Base-by-base conservation (phyloP, 2,797 vertebrate genomes). In the Crax fasciolata region DNA sequence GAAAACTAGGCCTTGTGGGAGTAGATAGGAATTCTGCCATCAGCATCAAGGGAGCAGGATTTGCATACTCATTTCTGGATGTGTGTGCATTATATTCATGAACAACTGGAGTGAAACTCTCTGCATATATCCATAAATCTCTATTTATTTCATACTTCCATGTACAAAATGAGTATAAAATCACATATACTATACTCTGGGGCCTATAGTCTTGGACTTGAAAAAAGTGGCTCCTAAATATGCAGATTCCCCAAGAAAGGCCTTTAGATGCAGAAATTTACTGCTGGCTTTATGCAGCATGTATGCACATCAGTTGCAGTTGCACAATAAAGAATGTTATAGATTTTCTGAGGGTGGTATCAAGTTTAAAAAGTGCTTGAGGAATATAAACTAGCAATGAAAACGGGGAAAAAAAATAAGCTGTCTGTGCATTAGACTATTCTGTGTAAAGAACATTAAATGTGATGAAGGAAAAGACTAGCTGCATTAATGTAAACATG, bases 351-450 rank as follows among this genome's bases (percentile, higher is more conserved):
- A 76, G n/a, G 67, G 57, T 65, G 49, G 59, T 80, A 85, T 2
- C 39, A 90, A 87, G 15, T 83, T 93, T 93, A 72, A 91, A 83
- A 85, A 6, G 21, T 88, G 14, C 57, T 80, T 77, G 57, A 83
- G 38, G 41, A 88, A 80, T 65, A 70, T 77, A 83, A 83, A 67
- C 39, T 77, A 48, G 30, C 17, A 19, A 28, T 35, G 68, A 73
- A 91, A 89, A 67, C n/a, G 51, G 77, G 49, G 63, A 35, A 48
- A 44, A 73, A 39, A 61, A 63, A 17, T 43, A 86, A 39, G 43
- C 43, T 43, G 9, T 77, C 28, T 77, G 4, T 63, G 15, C 12
- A 41, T 87, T 67, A 70, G 54, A 43, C 41, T 43, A 10, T 43
- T 43, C 41, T 43, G 16, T 32, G 32, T 55, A 87, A 87, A 38